These are phyloP conservation scores for Drosophila infuscata DNA, from an alignment of 2,888 invertebrate genomes.

Conservation along the genomic window DNA sequence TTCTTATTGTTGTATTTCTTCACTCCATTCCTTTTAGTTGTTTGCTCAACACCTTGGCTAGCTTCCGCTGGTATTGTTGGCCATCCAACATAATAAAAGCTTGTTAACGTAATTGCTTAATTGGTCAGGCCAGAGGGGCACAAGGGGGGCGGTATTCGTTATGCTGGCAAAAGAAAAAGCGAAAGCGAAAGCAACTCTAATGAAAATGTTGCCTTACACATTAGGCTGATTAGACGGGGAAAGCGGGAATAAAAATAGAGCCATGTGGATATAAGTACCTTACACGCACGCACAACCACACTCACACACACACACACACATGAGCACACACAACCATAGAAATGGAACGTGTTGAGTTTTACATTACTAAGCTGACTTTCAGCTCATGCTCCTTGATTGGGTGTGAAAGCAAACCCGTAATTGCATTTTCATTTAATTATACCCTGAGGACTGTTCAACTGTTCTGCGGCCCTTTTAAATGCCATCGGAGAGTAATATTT, in stretches of 20 bases:
- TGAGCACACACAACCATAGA: background rate
- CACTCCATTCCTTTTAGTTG: constrained; percentile 62
- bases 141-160: background rate
- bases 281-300: constrained; percentile 19
- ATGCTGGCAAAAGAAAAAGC: constrained; percentile 22
- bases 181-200: constrained; percentile 52
- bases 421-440: constrained; percentile 60
- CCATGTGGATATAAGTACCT: constrained; percentile 54
- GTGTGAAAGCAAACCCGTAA: constrained; percentile 59
- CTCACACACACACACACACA: constrained; percentile 17
- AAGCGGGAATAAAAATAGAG: constrained; percentile 51
- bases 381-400: constrained; percentile 35
- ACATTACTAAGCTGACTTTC: constrained; percentile 51
- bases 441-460: constrained; percentile 12
- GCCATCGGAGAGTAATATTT: background rate
- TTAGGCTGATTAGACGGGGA: constrained; percentile 68
- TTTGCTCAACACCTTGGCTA: constrained; percentile 72
- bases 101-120: constrained; percentile 80
- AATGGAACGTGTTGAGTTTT: constrained; percentile 50
- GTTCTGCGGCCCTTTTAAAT: background rate
- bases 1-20: constrained; percentile 21
- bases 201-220: constrained; percentile 66
- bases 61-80: constrained; percentile 36
- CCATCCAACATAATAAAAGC: constrained; percentile 74
- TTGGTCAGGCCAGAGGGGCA: constrained; percentile 51